A percentile compares a stretch with the other conserved stretches of the same genome.
Evolutionary conservation across 2,113 vertebrate species (phyloP).

Genomic region (Ceuthmochares aereus): DNA sequence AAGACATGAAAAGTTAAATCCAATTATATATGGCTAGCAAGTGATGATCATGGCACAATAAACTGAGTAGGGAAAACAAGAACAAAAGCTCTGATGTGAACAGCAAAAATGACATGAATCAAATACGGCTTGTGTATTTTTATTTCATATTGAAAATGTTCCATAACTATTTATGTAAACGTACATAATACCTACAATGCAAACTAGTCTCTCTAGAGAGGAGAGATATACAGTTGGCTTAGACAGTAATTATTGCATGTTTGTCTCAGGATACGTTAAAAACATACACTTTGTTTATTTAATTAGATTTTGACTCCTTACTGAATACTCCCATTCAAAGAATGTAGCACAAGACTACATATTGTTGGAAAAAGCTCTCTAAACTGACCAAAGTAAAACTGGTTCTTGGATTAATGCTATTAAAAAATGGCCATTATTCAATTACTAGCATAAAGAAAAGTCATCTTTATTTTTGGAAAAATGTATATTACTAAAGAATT

Average conservation of each 20-base stretch:
- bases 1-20: slow-evolving; percentile 30
- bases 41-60: fast-evolving
- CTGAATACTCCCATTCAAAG: background rate
- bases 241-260: background rate
- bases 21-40: background rate
- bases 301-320: background rate
- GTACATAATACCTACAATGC: background rate
- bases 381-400: background rate
- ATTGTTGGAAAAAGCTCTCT: background rate
- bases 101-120: background rate
- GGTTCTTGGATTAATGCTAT: background rate
- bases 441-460: background rate
- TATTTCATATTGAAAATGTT: background rate
- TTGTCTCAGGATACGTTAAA: background rate
- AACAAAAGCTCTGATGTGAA: background rate
- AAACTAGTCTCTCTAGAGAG: background rate
- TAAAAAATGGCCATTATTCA: background rate
- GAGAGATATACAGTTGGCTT: background rate
- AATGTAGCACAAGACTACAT: background rate
- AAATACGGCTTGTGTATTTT: background rate
- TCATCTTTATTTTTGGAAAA: background rate
- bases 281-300: background rate
- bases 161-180: background rate
- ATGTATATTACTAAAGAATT: background rate
- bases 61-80: background rate